Evolutionary conservation across 2,888 invertebrate species (phyloP).

Genomic region (Phania funesta): DNA sequence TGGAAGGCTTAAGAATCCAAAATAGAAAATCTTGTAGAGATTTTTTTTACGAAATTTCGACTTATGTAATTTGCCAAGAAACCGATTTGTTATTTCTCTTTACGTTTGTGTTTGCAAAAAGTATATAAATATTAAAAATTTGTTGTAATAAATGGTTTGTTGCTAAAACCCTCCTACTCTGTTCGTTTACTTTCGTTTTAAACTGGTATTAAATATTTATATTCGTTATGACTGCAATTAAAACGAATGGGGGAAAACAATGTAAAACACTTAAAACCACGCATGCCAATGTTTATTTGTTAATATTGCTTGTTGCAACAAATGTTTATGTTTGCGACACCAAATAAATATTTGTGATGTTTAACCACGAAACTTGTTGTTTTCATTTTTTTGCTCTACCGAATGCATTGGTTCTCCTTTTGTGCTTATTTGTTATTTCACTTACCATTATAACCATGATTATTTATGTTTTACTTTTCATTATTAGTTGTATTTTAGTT

Average conservation of each 20-base stretch:
- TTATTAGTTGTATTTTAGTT: neutral
- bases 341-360: neutral
- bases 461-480: neutral
- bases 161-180: no score
- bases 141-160: no score
- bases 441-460: neutral
- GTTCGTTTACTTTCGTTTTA: neutral
- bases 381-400: neutral
- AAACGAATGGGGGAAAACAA: neutral
- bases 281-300: neutral
- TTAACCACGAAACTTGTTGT: neutral
- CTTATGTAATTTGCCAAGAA: no score
- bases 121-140: no score
- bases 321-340: constrained; percentile 29
- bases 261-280: neutral
- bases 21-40: no score
- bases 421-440: neutral
- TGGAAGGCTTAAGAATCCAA: no score
- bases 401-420: neutral
- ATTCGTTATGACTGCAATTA: neutral
- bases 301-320: neutral
- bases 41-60: no score
- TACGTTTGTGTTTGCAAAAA: no score
- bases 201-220: neutral
- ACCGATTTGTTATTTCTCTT: no score